phyloP scores from a whole-genome alignment of 2,113 vertebrate genomes.

The Meleagris gallopavo region DNA sequence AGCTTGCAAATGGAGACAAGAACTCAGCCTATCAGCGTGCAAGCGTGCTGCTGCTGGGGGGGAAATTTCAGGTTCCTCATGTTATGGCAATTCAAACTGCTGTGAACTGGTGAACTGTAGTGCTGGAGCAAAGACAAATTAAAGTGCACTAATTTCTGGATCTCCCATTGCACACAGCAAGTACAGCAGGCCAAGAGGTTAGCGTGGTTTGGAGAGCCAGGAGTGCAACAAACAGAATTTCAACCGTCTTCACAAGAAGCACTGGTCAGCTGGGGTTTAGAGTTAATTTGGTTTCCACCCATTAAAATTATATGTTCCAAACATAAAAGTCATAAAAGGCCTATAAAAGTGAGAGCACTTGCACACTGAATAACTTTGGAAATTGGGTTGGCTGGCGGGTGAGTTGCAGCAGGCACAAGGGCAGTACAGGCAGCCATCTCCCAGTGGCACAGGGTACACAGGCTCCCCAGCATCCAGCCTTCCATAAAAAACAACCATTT shows the following conservation, averaged over 20 bases:
- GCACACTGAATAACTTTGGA: background rate
- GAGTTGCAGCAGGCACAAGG: background rate
- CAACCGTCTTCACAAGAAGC: constrained; percentile 20
- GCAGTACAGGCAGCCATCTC: background rate
- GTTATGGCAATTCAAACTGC: background rate
- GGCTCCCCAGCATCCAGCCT: background rate
- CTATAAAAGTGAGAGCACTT: constrained; percentile 44
- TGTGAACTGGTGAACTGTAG: background rate
- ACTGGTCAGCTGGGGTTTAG: constrained; percentile 30
- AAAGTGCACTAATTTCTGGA: background rate
- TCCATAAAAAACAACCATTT: fast-evolving
- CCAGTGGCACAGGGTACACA: fast-evolving
- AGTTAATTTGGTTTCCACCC: constrained; percentile 59
- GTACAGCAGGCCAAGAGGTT: constrained; percentile 15
- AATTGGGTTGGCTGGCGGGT: background rate
- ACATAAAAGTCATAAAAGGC: constrained; percentile 8
- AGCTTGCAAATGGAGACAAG: background rate
- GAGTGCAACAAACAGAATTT: constrained; percentile 32
- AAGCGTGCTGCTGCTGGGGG: background rate
- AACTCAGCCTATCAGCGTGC: background rate
- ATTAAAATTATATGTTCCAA: constrained; percentile 60
- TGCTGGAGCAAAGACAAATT: background rate
- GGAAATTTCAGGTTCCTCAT: background rate
- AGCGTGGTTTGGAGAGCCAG: background rate
- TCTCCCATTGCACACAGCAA: background rate